phyloP scores from a whole-genome alignment of 2,113 vertebrate species.

The Jacana jacana region DNA sequence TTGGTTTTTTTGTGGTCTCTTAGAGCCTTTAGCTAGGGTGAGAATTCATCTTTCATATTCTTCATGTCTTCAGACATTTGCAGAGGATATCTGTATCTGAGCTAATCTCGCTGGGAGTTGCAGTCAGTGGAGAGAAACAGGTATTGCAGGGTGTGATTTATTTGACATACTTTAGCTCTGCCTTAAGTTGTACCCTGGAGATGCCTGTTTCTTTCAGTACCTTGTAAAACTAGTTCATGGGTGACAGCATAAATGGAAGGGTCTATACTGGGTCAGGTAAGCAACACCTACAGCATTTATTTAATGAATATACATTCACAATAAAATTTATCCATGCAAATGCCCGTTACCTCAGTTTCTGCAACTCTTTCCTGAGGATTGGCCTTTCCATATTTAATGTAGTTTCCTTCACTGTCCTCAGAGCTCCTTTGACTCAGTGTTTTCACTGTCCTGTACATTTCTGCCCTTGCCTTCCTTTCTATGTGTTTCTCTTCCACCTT shows the following conservation, averaged over 20 bases:
- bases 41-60: background rate
- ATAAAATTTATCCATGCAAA: background rate
- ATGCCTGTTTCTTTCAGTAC: background rate
- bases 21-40: background rate
- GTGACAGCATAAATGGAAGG: background rate
- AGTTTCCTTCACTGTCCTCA: background rate
- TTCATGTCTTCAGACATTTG: background rate
- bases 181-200: background rate
- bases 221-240: background rate
- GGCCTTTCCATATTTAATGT: background rate
- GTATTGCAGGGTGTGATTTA: background rate
- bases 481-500: background rate
- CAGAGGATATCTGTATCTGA: background rate
- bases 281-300: background rate
- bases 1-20: background rate
- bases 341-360: background rate
- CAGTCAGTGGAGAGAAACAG: background rate
- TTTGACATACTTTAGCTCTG: background rate
- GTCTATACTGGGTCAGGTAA: background rate
- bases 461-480: background rate
- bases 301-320: background rate
- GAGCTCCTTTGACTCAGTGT: background rate
- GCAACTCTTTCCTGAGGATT: background rate
- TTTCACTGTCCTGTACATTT: background rate
- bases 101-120: background rate